Evolutionary conservation across 2,888 invertebrate genomes (phyloP).

Genomic region (Lottia scabra): DNA sequence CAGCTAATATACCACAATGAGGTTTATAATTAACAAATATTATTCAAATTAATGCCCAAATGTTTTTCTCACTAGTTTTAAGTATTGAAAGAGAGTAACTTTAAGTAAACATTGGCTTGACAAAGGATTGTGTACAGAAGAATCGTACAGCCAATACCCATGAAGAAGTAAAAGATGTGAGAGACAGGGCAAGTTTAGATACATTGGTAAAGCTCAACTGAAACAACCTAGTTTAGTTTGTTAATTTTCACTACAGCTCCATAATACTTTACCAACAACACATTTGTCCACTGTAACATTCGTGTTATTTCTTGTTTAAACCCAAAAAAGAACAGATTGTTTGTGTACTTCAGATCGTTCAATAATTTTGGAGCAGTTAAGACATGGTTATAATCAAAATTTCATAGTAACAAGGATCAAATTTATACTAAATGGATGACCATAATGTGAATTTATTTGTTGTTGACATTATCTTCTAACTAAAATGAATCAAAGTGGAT

Average conservation of each 20-base stretch:
- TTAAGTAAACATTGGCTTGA: background rate
- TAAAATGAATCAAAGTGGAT: too few species aligned
- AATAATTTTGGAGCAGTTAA: too few species aligned
- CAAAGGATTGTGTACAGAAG: background rate
- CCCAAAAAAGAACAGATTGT: too few species aligned
- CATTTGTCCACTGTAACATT: background rate
- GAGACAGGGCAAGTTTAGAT: background rate
- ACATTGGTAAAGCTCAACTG: background rate
- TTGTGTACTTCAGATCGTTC: too few species aligned
- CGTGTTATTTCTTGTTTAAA: too few species aligned
- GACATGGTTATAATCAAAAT: too few species aligned
- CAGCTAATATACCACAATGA: background rate
- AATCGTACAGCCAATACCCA: background rate
- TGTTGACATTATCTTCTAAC: too few species aligned
- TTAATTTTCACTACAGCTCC: background rate
- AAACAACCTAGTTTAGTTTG: background rate
- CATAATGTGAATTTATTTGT: too few species aligned
- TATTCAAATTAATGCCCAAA: background rate
- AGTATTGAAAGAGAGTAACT: conserved; percentile 2
- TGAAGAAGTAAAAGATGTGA: background rate
- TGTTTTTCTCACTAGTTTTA: background rate
- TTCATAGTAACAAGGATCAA: too few species aligned
- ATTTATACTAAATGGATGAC: too few species aligned
- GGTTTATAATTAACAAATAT: background rate
- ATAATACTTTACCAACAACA: background rate